Evolutionary conservation across 2,888 invertebrate species (phyloP), one percentile per base, ranked within the genome.

Genomic region (Prosapia bicincta): DNA sequence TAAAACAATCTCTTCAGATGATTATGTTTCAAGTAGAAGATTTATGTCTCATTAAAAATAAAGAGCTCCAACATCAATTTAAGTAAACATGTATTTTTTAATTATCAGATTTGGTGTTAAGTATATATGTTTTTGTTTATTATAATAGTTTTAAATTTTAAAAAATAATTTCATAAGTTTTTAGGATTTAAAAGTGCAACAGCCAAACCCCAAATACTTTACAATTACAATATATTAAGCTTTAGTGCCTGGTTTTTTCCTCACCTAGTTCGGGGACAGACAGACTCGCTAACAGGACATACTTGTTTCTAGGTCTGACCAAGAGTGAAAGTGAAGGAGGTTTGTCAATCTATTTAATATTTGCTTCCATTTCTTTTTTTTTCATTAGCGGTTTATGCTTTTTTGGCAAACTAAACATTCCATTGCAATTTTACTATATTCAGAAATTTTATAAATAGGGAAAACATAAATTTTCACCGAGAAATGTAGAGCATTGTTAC

Each of bases 281-380:
- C 38, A 38, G 38, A 38, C 38, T 20, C 20, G 3, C 54, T 54
- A 54, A 20, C 54, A 54, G 54, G 3, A 20, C 38, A 20, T 54
- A 54, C 54, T 54, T 54, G 54, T 54, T 54, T 54, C n/a, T 54
- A 54, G 54, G 54, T 54, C 54, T 54, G n/a, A 54, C 54, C 54
- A 54, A 54, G 20, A 54, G 54, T 13, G 54, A 54, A 54, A 54
- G 54, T 54, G 54, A 54, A 20, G 54, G 54, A 54, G 54, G 54
- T 54, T 54, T 54, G 54, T 54, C 3, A 54, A 54, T 3, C 6
- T 54, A 20, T 20, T 54, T 13, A 54, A 20, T 54, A 54, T 54
- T 20, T 54, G 54, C 54, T 54, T 38, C 13, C n/a, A 54, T 54
- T 54, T 54, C 54, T 54, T 54, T 7, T 54, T 54, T 54, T 54